Conservation (phyloP, 1,140 invertebrate genomes). For the Lycorma delicatula region DNA sequence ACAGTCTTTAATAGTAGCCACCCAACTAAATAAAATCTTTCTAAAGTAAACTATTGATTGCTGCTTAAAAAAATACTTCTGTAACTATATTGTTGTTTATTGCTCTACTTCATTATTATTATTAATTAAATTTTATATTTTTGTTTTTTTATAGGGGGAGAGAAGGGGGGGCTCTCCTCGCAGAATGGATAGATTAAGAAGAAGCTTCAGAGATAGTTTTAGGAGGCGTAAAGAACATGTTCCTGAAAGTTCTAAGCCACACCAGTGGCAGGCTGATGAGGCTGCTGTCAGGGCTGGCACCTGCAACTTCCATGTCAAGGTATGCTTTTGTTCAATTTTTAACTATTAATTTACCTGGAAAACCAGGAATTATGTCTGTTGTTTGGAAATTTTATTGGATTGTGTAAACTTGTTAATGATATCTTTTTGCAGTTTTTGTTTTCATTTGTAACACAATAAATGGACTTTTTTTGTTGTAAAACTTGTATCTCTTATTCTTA, state of each 20-base stretch:
- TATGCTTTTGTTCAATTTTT: conserved; percentile 36
- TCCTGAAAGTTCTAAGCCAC: conserved; percentile 88
- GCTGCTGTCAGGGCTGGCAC: conserved; percentile 87
- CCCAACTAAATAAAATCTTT: no score
- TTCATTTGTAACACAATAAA: neutral
- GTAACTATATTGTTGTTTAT: no score
- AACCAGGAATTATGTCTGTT: no score
- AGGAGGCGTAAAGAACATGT: conserved; percentile 65
- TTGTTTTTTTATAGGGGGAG: conserved; percentile 11
- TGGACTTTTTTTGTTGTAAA: no score
- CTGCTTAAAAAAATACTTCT: no score
- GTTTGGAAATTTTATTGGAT: neutral
- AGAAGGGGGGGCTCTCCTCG: conserved; percentile 44
- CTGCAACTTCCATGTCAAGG: conserved; percentile 95
- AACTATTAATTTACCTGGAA: no score
- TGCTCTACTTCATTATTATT: no score
- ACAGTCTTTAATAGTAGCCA: no score
- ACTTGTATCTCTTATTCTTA: no score
- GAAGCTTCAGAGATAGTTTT: conserved; percentile 89
- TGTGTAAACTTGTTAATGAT: neutral
- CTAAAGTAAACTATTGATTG: no score
- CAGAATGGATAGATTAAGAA: conserved; percentile 84
- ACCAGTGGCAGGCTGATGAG: conserved; percentile 98
- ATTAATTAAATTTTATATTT: no score
- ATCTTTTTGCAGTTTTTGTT: neutral